Evolutionary conservation across 2,113 vertebrate genomes (phyloP), one percentile per base, ranked within the genome.

Genomic region (Scomber japonicus): DNA sequence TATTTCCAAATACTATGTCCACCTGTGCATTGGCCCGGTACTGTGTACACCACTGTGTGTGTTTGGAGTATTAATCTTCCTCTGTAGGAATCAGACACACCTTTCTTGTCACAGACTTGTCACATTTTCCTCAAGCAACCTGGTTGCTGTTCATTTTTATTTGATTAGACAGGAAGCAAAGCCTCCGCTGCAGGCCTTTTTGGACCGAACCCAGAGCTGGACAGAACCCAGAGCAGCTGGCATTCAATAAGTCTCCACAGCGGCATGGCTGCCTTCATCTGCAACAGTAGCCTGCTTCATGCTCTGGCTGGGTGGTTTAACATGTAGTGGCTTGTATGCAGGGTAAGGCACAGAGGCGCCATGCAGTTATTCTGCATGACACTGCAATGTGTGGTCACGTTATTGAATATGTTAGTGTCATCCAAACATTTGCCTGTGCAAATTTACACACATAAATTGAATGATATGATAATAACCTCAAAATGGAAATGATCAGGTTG

Each of bases 321-420:
- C 90, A 71, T 77, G 89, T 84, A 69, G 73, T 46, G 68, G 61
- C 89, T 85, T 91, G 92, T 69, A 40, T 15, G 45, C 53, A 48
- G 50, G 16, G n/a, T 27, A 50, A 78, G 35, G 44, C 66, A 35
- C 30, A 50, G 17, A 46, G 65, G 75, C 57, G 30, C 59, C 21
- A 5, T 72, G n/a, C 55, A 46, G 70, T 35, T 27, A 12, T 16
- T 60, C 12, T 64, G 51, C 49, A 69, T 71, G 69, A 78, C 62
- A 75, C 54, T 30, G 55, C 62, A 63, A 13, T 61, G 24, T 67
- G 67, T 9, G 31, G 62, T 17, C 4, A 49, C 31, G 51, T 11
- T 79, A 24, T 69, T 12, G 10, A 65, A 67, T 45, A 27, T 31
- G 12, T 51, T 17, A 2, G n/a, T 21, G 51, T 49, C 51, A 74